Base-by-base conservation (phyloP, 2,888 invertebrate species). In the Slavum lentiscoides region DNA sequence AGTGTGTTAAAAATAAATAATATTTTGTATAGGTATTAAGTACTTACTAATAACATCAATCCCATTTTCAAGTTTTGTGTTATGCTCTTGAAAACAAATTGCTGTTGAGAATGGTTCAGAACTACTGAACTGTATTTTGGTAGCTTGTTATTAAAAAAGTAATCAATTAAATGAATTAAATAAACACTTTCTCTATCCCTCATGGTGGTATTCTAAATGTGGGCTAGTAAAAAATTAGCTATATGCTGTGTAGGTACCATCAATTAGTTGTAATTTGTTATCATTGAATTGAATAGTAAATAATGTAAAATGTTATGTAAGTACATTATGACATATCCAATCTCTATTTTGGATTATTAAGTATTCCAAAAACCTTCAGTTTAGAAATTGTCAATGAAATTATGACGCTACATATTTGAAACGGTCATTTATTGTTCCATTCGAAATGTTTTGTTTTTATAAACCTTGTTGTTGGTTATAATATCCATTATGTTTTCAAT, bases 141-240 rank as follows among this genome's bases (percentile, higher is more conserved):
- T 30, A n/a, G 19, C 11, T 2, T 15, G 17, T 19, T 64, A 19
- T 49, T 69, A 66, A 74, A 74, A 39, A 64, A 58, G 6, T 39
- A 66, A 19, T 58, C 19, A 13, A 67, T 67, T 23, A 75, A 1
- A n/a, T 64, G n/a, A 62, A 64, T 70, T 70, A 69, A 69, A 61
- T 69, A 53, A 62, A 43, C 43, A 76, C 70, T 80, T 80, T 80
- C 80, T 66, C 62, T 80, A 72, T 72, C 80, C 80, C 80, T 64
- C 64, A 80, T 80, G 72, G 15, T 72, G 77, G 64, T 80, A 66
- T 69, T 70, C 23, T 64, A 9, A 49, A 80, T 80, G 80, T 17
- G 80, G 80, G 80, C 80, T 68, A 53, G n/a, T 67, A 43, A 77
- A 69, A 53, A 21, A 11, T 53, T n/a, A 9, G 53, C 19, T 13